Base-by-base conservation (phyloP, 1,140 invertebrate genomes). In the Mamestra configurata region DNA sequence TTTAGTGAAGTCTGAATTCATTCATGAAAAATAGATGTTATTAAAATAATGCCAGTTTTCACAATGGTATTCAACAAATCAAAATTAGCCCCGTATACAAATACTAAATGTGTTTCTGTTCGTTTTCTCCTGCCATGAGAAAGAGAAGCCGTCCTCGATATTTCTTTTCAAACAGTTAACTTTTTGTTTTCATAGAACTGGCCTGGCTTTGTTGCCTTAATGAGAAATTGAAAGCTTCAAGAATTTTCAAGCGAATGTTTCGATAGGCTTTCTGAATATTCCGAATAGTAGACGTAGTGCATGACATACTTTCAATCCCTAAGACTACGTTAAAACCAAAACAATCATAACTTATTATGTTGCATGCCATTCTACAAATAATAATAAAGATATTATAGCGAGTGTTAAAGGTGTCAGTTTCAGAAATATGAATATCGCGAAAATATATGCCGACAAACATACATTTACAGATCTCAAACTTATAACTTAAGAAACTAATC, bases 131-230 rank as follows among this genome's bases (percentile, higher is more conserved):
- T 49, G 43, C 4, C 43, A n/a, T 49, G 43, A n/a, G 15, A 49
- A 49, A 49, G 43, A 49, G 43, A 49, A 49, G 43, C 43, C 15
- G 43, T n/a, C 43, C 31, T 61, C 51, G 27, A 57, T 57, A 57
- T 72, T 49, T 27, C 22, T 57, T 61, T 68, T 57, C 61, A 24
- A 43, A 68, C 77, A 11, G 77, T 77, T 77, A 85, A 51, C 43
- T 20, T 71, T 53, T 85, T 83, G 79, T 83, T 82, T 85, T 83
- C 68, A 68, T 79, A 59, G 35, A 43, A 64, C 57, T 77, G 80
- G 77, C 51, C 79, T 66, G 46, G 55, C 64, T 82, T 80, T 80
- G 81, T 84, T 77, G 66, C 46, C 55, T 70, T 79, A 79, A 77
- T 79, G 71, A 80, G 82, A 79, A 77, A 80, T 84, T 82, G 77